A percentile compares a stretch with the other conserved stretches of the same genome.
Conservation (phyloP, 2,888 invertebrate genomes). For the Hipparchia sbordonii region DNA sequence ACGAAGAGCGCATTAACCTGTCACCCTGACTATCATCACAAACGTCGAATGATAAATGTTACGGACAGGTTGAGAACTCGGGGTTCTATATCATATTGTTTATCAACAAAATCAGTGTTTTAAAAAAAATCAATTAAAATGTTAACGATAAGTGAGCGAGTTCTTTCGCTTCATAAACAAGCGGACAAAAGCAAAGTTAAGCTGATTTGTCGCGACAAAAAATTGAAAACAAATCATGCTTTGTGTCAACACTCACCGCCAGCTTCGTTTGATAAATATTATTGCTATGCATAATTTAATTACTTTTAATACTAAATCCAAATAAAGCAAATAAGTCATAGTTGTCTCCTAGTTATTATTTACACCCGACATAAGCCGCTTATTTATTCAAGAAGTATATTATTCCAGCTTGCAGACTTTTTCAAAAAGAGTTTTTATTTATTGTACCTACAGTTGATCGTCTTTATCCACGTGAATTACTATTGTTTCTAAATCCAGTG, state of each 20-base stretch:
- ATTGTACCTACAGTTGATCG: background rate
- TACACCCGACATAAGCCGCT: slow-evolving; percentile 8
- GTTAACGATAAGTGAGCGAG: background rate
- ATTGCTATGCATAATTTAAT: background rate
- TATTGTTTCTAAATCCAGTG: no score
- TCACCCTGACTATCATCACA: slow-evolving; percentile 31
- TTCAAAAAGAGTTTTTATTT: background rate
- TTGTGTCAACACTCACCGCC: background rate
- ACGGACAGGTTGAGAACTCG: background rate
- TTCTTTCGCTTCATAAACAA: background rate
- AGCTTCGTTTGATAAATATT: background rate
- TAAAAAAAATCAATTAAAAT: slow-evolving; percentile 6
- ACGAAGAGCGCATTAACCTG: slow-evolving; percentile 33
- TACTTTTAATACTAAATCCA: slow-evolving; percentile 1
- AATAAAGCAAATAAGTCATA: background rate
- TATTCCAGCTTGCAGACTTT: background rate
- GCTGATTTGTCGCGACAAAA: background rate
- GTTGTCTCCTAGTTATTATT: background rate
- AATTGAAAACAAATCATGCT: background rate
- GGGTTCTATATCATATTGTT: background rate
- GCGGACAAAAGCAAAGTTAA: background rate
- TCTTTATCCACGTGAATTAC: background rate
- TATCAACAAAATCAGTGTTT: background rate
- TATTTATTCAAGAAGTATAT: slow-evolving; percentile 7
- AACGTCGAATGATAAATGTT: slow-evolving; percentile 28